These are phyloP conservation scores for Bucco capensis DNA, from an alignment of 2,113 vertebrate genomes.

Conservation along the genomic window DNA sequence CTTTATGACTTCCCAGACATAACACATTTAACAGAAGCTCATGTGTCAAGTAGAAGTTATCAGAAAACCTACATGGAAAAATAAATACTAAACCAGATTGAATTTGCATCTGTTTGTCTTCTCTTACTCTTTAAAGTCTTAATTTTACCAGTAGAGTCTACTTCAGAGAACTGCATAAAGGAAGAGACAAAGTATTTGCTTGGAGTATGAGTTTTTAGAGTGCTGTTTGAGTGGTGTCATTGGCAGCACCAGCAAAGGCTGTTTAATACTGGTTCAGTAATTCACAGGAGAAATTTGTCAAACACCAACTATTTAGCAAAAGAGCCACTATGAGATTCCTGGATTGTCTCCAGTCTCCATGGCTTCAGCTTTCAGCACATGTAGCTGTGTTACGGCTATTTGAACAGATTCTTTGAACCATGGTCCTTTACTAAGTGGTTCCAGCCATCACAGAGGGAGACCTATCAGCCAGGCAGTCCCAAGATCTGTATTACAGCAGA, in stretches of 20 bases:
- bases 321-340: background rate
- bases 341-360: background rate
- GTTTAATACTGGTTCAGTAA: background rate
- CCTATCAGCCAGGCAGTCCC: background rate
- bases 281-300: background rate
- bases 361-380: background rate
- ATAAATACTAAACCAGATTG: background rate
- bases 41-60: background rate
- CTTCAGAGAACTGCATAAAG: background rate
- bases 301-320: background rate
- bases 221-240: background rate
- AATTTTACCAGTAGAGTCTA: background rate
- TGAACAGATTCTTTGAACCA: background rate
- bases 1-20: background rate
- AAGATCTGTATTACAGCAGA: fast-evolving
- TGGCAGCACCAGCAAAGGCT: background rate
- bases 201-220: background rate
- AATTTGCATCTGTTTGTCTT: background rate
- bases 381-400: fast-evolving
- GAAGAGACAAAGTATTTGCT: background rate
- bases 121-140: background rate
- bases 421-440: background rate
- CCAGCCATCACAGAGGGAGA: background rate
- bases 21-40: background rate
- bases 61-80: background rate